A percentile compares a stretch with the other conserved stretches of the same genome.
These are phyloP conservation scores for Lateolabrax maculatus DNA, from an alignment of 2,797 vertebrate species.

Conservation along the genomic window DNA sequence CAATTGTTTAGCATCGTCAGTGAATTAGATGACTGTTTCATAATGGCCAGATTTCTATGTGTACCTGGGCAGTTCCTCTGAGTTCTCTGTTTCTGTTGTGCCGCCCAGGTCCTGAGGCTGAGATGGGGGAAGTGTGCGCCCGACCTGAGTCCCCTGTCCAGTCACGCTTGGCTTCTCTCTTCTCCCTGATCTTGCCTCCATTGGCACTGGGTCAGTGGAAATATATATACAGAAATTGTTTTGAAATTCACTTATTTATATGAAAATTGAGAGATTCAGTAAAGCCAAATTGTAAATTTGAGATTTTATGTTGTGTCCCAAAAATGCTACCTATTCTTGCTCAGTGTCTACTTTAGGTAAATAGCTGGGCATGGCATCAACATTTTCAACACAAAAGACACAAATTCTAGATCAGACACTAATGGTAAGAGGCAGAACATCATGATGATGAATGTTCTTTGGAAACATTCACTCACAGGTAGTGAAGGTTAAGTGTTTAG, in stretches of 20 bases:
- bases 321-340: neutral
- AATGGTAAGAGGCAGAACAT: neutral
- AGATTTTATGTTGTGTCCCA: neutral
- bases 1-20: neutral
- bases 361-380: neutral
- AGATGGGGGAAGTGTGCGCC: conserved; percentile 53
- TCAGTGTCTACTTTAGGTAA: neutral
- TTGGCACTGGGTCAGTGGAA: conserved; percentile 73
- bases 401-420: neutral
- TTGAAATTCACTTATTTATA: neutral
- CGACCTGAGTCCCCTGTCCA: conserved; percentile 59
- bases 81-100: conserved; percentile 68
- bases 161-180: conserved; percentile 68
- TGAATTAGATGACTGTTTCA: neutral
- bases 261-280: neutral
- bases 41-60: too few species aligned
- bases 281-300: neutral
- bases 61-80: conserved; percentile 82
- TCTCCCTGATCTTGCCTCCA: conserved; percentile 71
- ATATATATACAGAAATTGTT: neutral
- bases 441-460: neutral
- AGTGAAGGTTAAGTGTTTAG: conserved; percentile 89
- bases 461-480: conserved; percentile 87
- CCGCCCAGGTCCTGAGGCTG: conserved; percentile 73
- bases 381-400: neutral